Evolutionary conservation across 1,140 invertebrate species (phyloP), one percentile per base, ranked within the genome.

Genomic region (Ptiloglossa arizonensis): DNA sequence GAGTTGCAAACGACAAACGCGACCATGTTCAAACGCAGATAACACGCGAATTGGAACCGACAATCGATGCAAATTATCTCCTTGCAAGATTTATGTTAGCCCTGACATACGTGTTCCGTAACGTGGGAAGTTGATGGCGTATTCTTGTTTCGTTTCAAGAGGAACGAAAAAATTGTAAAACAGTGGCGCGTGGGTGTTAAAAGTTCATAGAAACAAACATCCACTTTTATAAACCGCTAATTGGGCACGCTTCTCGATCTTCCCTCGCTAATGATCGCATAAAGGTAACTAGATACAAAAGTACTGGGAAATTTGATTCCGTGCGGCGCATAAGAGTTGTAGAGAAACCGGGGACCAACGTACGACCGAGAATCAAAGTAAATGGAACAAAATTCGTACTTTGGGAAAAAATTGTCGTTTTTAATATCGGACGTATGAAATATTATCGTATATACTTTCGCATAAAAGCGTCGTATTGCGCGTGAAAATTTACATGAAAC

Each of bases 251-350:
- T 5, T 38, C 8, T 19, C 57, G 15, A 22, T n/a, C 19, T 11
- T 35, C 2, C 11, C 9, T 5, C 38, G 9, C 1, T 56, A 66
- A 66, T 44, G 38, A 56, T 66, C 19, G 9, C 13, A 6, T 11
- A 56, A 67, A 44, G 35, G 50, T 57, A 67, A 74, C 50, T 1
- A 24, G 63, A 66, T 54, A 66, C 22, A 8, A 13, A 50, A 50
- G 44, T 57, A 62, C 32, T 50, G 22, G 22, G 59, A 38, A 63
- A 72, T 72, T 19, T 1, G 44, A 72, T 13, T 35, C 71, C 13
- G 9, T 15, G 22, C 3, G 22, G 5, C 5, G 9, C 11, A 35
- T 1, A 5, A 63, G 50, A 29, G 22, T n/a, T 29, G 8, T 4
- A 50, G 5, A 27, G 22, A 11, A 9, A 19, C 0, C 44, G 13